A percentile compares a stretch with the other conserved stretches of the same genome.
Conservation (phyloP, 1,140 invertebrate species). For the Drosophila leontia region DNA sequence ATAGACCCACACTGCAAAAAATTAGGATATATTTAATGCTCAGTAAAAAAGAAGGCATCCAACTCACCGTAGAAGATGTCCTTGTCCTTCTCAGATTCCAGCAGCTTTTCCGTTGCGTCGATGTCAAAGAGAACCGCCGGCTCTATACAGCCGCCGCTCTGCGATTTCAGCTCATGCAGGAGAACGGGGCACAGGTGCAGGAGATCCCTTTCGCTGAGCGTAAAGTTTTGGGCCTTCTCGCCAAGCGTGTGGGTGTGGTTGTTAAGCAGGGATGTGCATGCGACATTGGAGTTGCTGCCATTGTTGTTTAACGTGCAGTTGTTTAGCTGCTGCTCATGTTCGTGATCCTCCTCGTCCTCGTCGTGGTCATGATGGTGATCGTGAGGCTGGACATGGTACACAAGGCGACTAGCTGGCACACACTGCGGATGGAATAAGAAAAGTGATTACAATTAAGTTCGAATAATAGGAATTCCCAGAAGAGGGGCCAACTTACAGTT, state of each 20-base stretch:
- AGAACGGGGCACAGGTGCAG: slow-evolving; percentile 88
- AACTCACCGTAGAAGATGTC: slow-evolving; percentile 78
- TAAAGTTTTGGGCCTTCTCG: slow-evolving; percentile 43
- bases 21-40: neutral
- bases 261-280: slow-evolving; percentile 39
- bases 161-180: slow-evolving; percentile 87
- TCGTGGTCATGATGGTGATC: slow-evolving; percentile 61
- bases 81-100: slow-evolving; percentile 41
- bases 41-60: too few species aligned
- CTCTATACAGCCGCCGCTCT: slow-evolving; percentile 86
- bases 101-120: slow-evolving; percentile 38
- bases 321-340: slow-evolving; percentile 14
- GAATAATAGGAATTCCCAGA: neutral
- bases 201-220: slow-evolving; percentile 77
- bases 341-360: slow-evolving; percentile 16
- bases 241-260: neutral
- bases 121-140: slow-evolving; percentile 52
- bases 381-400: slow-evolving; percentile 75
- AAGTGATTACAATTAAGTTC: slow-evolving; percentile 7
- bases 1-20: slow-evolving; percentile 91
- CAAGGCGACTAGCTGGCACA: slow-evolving; percentile 56
- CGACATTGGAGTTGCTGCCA: slow-evolving; percentile 28
- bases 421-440: slow-evolving; percentile 51
- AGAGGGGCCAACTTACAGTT: slow-evolving; percentile 80
- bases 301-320: slow-evolving; percentile 49